Percentiles rank a stretch among this genome's conserved stretches.
Evolutionary conservation across 2,113 vertebrate genomes (phyloP).

Genomic region (Paramisgurnus dabryanus): DNA sequence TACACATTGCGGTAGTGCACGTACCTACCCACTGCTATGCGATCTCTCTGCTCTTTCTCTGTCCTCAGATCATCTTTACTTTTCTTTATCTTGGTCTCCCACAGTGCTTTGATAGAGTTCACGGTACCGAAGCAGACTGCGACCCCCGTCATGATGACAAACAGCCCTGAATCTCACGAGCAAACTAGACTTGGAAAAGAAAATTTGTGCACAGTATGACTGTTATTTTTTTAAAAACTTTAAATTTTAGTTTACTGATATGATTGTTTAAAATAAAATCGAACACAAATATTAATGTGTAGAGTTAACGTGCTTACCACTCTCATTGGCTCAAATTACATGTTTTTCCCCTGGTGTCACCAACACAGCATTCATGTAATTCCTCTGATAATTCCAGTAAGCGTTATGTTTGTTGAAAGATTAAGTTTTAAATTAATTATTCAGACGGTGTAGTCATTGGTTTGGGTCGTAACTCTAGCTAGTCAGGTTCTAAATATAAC

Average conservation of each 20-base stretch:
- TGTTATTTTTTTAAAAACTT: not conserved
- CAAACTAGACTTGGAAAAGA: not conserved
- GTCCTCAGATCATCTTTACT: slow-evolving; percentile 77
- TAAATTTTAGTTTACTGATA: too few relatives aligned
- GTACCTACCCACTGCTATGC: slow-evolving; percentile 65
- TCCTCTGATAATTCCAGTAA: slow-evolving; percentile 1
- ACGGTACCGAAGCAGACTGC: slow-evolving; percentile 76
- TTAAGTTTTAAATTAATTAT: slow-evolving; percentile 29
- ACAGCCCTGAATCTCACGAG: slow-evolving; percentile 44
- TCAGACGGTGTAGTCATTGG: slow-evolving; percentile 41
- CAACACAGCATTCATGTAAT: not conserved
- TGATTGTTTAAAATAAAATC: too few relatives aligned
- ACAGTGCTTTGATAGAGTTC: slow-evolving; percentile 83
- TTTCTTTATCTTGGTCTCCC: slow-evolving; percentile 88
- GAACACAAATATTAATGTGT: not conserved
- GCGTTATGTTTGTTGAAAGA: slow-evolving; percentile 10
- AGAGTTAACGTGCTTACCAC: slow-evolving; percentile 25
- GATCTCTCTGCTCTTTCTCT: slow-evolving; percentile 71
- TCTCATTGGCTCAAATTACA: slow-evolving; percentile 19
- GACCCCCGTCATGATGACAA: slow-evolving; percentile 75
- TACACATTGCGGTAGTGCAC: slow-evolving; percentile 31
- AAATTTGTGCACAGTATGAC: not conserved
- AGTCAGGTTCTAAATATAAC: slow-evolving; percentile 80
- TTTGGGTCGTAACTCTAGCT: slow-evolving; percentile 60
- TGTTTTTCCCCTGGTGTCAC: not conserved